Evolutionary conservation across 2,797 vertebrate genomes (phyloP), one percentile per base, ranked within the genome.

Genomic region (Megaceryle alcyon): DNA sequence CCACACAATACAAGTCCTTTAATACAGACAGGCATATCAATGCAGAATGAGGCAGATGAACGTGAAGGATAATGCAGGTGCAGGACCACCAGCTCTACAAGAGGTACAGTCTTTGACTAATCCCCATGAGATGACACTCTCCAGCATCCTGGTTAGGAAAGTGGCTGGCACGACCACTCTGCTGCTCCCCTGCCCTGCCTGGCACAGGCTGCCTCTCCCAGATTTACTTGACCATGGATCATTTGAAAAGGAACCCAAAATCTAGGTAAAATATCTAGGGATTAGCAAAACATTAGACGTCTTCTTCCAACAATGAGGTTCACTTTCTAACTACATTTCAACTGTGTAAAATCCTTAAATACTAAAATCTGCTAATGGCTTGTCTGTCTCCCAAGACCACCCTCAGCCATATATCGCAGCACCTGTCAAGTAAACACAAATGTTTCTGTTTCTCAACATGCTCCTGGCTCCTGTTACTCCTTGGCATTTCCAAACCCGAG

Each of bases 81-180:
- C 44, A 60, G 22, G 41, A 43, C 29, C 39, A 83, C 4, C 39
- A 44, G n/a, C 17, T 31, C 37, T 37, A 12, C 14, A 81, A 65
- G 33, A 64, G 53, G 31, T 10, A 23, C 4, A 48, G 48, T 8
- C 17, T 48, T 63, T 6, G 21, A 51, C n/a, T 14, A 44, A 65
- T 10, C 23, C n/a, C n/a, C 10, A 25, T 20, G 19, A 77, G 29
- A 14, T 6, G 22, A 60, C 0, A 1, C 43, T 37, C 48, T 4
- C 23, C 46, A 70, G 51, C 51, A 20, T 9, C 71, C 8, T 23
- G 49, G 12, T 23, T 23, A 11, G 18, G 10, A 64, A 21, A 41
- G 60, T 1, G 21, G 54, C 51, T 49, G 26, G 18, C 23, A 31
- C 1, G 8, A 48, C 18, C 16, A 1, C 8, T 49, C 6, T n/a